Evolutionary conservation across 1,140 invertebrate genomes (phyloP), one percentile per base, ranked within the genome.

Genomic region (Drosophila littoralis): DNA sequence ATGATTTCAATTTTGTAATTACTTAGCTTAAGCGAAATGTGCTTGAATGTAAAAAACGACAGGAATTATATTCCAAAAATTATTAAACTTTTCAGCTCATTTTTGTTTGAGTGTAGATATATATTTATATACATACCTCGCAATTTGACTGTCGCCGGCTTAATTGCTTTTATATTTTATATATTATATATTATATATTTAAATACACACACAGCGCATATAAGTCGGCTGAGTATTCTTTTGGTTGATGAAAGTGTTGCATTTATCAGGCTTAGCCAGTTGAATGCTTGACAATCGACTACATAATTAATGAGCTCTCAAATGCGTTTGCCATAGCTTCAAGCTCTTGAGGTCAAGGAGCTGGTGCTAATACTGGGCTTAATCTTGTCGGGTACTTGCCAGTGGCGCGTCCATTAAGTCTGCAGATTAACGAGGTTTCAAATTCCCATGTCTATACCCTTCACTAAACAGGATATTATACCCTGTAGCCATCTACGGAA

Each of bases 221-320:
- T 57, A 58, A 15, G 9, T 33, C 28, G 32, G 42, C 45, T 61
- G 57, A 42, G 17, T 7, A 40, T 59, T 72, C 33, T 28, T 48
- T 65, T 0, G 54, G 42, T 36, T 67, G 60, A 42, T 64, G 59
- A 66, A 81, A 77, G 64, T 77, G 66, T 45, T 74, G 70, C 77
- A 85, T 84, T 84, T 81, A 84, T 84, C 81, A 85, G 57, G 81
- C 74, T 85, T 71, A 84, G 57, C 13, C 66, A 6, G 15, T 40
- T 63, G 35, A 45, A 55, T 48, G 51, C 40, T 55, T 59, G 51
- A 74, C 50, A 54, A 67, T 55, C 59, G 69, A 46, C 64, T 42
- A 33, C 65, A 74, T 61, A 74, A 74, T 68, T 74, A 74, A 74
- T 69, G 58, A 51, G 40, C 28, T 33, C 42, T 54, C 42, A 46